These are phyloP conservation scores for Enteromius thamalakanensis DNA, from an alignment of 2,797 vertebrate species.

Conservation along the genomic window DNA sequence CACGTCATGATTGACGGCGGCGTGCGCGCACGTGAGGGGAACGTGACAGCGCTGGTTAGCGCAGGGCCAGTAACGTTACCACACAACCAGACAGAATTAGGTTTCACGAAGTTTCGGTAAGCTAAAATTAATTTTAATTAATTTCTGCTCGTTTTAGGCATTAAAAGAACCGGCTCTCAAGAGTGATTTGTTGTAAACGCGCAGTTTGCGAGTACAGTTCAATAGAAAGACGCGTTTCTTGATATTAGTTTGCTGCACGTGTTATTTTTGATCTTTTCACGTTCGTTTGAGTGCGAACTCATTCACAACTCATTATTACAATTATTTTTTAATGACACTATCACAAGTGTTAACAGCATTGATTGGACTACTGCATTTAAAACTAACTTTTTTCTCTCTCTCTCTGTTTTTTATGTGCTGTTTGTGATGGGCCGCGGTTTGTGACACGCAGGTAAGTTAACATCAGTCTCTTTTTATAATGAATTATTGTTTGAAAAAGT, in stretches of 20 bases:
- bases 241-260: no score
- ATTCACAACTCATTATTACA: neutral
- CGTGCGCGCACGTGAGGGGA: neutral
- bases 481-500: constrained; percentile 49
- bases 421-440: constrained; percentile 8
- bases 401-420: constrained; percentile 60
- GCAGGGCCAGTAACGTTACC: neutral
- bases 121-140: neutral
- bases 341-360: neutral
- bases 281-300: neutral
- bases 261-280: neutral
- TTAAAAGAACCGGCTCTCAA: neutral
- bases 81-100: neutral
- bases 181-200: neutral
- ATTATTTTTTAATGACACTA: neutral
- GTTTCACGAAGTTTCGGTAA: neutral
- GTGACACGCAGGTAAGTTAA: constrained; percentile 71
- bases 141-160: neutral
- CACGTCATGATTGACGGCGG: neutral
- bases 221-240: neutral
- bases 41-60: neutral
- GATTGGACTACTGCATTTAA: neutral
- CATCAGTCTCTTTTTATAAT: constrained; percentile 31
- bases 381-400: constrained; percentile 26
- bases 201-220: neutral